Percentiles rank a stretch among this genome's conserved stretches.
phyloP scores from a whole-genome alignment of 2,113 vertebrate genomes.

The Chionis minor region DNA sequence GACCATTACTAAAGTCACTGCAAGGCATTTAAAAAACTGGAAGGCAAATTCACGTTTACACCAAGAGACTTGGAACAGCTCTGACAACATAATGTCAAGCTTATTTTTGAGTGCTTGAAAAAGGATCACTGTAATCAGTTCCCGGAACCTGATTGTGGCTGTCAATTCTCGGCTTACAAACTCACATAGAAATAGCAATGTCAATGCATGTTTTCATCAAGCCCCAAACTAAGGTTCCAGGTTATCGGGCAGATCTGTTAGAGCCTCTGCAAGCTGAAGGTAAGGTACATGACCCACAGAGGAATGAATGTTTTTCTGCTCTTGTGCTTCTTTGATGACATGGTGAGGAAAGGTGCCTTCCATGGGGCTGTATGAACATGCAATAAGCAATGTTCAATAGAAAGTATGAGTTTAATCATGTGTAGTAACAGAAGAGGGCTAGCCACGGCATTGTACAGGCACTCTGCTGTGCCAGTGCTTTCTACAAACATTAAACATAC shows the following conservation, averaged over 20 bases:
- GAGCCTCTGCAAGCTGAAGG: not conserved
- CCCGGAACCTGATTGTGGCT: not conserved
- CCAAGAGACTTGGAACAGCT: not conserved
- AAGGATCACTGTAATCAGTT: not conserved
- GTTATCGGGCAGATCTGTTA: not conserved
- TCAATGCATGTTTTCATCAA: not conserved
- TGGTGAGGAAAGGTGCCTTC: not conserved
- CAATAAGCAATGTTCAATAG: not conserved
- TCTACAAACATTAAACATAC: not conserved
- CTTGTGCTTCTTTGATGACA: not conserved
- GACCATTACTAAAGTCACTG: constrained; percentile 47
- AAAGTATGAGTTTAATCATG: not conserved
- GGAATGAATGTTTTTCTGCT: not conserved
- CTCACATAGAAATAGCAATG: not conserved
- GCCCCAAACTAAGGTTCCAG: not conserved
- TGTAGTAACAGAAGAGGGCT: not conserved
- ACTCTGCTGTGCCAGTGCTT: not conserved
- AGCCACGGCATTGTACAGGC: not conserved
- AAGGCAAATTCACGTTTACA: constrained; percentile 28
- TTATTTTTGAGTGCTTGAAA: not conserved
- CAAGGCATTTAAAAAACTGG: constrained; percentile 9
- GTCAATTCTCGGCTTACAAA: not conserved
- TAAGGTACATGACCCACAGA: not conserved
- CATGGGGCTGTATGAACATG: not conserved
- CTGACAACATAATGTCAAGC: not conserved